Base-by-base conservation (phyloP, 92 coral and sea anemone genomes). In the Phenganax subtilis region DNA sequence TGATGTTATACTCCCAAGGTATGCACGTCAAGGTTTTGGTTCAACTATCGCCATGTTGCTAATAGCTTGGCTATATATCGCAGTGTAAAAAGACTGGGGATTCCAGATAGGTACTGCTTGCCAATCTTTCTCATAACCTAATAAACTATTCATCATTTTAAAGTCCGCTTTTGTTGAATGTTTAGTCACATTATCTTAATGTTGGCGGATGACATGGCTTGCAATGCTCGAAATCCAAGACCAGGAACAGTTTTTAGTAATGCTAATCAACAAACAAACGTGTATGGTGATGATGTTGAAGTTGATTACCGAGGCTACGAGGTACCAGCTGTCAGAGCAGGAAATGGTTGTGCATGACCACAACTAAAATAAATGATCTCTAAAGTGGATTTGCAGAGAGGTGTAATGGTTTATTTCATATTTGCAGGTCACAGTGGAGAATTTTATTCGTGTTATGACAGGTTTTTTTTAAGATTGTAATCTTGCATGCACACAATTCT, bases 141-240 rank as follows among this genome's bases (percentile, higher is more conserved):
- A 14, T 61, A 17, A 12, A 69, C 47, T 7, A 1, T 69, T 7
- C 44, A 77, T 15, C 58, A 57, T 10, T 6, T 54, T 15, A 5
- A 37, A 37, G 47, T 37, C 47, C 5, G 47, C 55, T 54, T 75
- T 54, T 75, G 37, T 57, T n/a, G 6, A 3, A 54, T 10, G 30
- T 76, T 7, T 58, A 94, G 98, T 77, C 98, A 94, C 77, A 94
- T 94, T 57, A 94, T 94, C 31, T 89, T 94, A 37, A 94, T 94
- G 98, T 88, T 90, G 55, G 98, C 98, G 15, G 98, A 94, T 86
- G 98, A 94, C 71, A 94, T 94, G 98, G 97, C 98, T 60, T 94
- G 98, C 75, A 94, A 94, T 87, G 92, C 98, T 17, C 71, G 98
- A 20, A 94, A 94, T 58, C 98, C 98, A 55, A 85, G 96, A 77